A percentile compares a stretch with the other conserved stretches of the same genome.
These are phyloP conservation scores for Cepaea nemoralis DNA, from an alignment of 1,140 invertebrate genomes.

Conservation along the genomic window DNA sequence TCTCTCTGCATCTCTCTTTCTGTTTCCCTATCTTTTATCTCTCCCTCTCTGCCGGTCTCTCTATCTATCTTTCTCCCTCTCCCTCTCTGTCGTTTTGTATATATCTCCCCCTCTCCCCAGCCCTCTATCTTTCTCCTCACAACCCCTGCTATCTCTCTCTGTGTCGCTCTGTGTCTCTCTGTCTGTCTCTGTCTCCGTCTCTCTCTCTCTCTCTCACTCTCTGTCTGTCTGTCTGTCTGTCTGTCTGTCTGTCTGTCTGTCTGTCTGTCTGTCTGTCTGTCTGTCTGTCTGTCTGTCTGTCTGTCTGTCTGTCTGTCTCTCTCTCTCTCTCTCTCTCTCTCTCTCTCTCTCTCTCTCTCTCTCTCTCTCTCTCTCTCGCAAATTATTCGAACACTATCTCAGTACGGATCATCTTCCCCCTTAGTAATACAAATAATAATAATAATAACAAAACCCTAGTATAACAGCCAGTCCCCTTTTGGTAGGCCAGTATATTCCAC, in stretches of 20 bases:
- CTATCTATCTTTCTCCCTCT: neutral
- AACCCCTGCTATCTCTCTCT: neutral
- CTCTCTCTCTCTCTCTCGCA: neutral
- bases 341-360: constrained; percentile 3
- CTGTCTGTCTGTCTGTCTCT: neutral
- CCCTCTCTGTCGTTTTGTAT: neutral
- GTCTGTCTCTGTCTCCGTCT: neutral
- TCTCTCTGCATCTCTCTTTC: neutral
- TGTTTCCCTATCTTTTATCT: neutral
- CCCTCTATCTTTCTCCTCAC: neutral
- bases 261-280: neutral
- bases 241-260: constrained; percentile 5
- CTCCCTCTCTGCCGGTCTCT: neutral
- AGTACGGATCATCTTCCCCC: too few relatives aligned
- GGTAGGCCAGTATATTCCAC: too few relatives aligned
- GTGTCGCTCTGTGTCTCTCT: constrained; percentile 22
- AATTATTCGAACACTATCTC: too few relatives aligned
- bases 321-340: constrained; percentile 6
- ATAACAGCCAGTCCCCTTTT: too few relatives aligned
- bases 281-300: constrained; percentile 9
- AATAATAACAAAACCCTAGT: too few relatives aligned
- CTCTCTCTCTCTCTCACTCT: neutral
- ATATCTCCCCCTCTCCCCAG: neutral
- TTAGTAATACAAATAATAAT: too few relatives aligned
- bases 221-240: constrained; percentile 1